Evolutionary conservation across 2,797 vertebrate species (phyloP).

Genomic region (Bucorvus abyssinicus): DNA sequence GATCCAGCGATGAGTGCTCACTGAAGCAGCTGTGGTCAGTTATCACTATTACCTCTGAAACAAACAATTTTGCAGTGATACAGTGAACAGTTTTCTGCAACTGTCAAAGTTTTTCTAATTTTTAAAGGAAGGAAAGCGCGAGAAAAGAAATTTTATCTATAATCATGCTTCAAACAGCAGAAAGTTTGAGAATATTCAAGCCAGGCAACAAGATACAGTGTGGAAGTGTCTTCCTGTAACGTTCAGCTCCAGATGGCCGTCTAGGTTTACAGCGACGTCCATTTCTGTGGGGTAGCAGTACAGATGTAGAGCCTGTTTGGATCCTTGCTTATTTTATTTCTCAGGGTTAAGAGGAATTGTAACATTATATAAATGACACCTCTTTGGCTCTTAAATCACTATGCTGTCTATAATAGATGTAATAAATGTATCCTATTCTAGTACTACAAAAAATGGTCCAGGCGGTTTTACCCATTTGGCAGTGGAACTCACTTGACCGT

Average conservation of each 20-base stretch:
- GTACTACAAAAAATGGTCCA: not conserved
- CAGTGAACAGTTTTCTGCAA: not conserved
- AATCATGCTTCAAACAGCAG: not conserved
- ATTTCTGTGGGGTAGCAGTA: not conserved
- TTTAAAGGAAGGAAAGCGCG: not conserved
- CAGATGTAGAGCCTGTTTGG: not conserved
- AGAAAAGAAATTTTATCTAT: not conserved
- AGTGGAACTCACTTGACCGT: not conserved
- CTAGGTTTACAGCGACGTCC: not conserved
- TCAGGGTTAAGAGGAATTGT: conserved; percentile 4
- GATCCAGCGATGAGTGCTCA: rapidly evolving
- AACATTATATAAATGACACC: conserved; percentile 16
- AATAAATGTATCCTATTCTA: conserved; percentile 42
- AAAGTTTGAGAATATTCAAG: not conserved
- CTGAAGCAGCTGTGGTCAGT: not conserved
- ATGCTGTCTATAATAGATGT: conserved; percentile 28
- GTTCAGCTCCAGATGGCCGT: not conserved
- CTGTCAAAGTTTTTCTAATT: not conserved
- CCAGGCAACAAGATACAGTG: not conserved
- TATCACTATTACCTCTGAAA: not conserved
- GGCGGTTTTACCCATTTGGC: conserved; percentile 12
- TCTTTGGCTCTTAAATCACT: conserved; percentile 48
- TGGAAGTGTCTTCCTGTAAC: not conserved
- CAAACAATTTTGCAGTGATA: not conserved
- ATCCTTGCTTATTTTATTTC: conserved; percentile 26